A percentile compares a stretch with the other conserved stretches of the same genome.
These are phyloP conservation scores for Selenia dentaria DNA, from an alignment of 2,888 invertebrate species.

Conservation along the genomic window DNA sequence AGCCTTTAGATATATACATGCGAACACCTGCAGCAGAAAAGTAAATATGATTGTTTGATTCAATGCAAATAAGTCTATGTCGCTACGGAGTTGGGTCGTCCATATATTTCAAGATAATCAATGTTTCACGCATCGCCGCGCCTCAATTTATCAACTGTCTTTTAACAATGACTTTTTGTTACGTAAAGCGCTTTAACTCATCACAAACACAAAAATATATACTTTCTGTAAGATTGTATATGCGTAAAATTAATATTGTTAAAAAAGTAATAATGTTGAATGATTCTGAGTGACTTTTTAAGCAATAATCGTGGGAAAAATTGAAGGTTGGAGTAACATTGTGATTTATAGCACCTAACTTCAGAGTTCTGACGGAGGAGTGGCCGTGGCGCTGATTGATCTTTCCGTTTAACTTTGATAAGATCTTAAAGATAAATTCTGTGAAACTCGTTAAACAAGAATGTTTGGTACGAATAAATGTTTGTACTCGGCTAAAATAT, in stretches of 20 bases:
- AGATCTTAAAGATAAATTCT: slow-evolving; percentile 32
- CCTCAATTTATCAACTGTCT: slow-evolving; percentile 11
- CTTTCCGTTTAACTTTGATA: slow-evolving; percentile 45
- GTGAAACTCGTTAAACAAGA: slow-evolving; percentile 10
- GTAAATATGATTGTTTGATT: no score
- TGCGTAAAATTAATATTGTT: slow-evolving; percentile 30
- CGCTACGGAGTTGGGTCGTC: no score
- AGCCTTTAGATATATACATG: no score
- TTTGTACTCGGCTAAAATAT: slow-evolving; percentile 28
- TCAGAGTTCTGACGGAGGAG: slow-evolving; percentile 41
- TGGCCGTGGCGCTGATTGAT: slow-evolving; percentile 37
- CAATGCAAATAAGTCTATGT: no score
- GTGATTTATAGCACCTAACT: slow-evolving; percentile 57
- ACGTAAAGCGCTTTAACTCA: slow-evolving; percentile 19
- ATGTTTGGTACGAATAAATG: slow-evolving; percentile 23
- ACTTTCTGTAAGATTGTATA: slow-evolving; percentile 26
- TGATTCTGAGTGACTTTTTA: slow-evolving; percentile 31
- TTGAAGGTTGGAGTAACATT: slow-evolving; percentile 25
- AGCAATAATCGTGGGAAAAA: slow-evolving; percentile 33
- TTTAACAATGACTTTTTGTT: slow-evolving; percentile 10
- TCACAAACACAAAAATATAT: slow-evolving; percentile 14
- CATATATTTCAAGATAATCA: slow-evolving; percentile 10
- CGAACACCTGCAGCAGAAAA: no score
- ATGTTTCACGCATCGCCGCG: slow-evolving; percentile 21
- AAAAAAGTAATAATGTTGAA: slow-evolving; percentile 38